Base-by-base conservation (phyloP, 2,888 invertebrate species). In the Sepioteuthis lessoniana region DNA sequence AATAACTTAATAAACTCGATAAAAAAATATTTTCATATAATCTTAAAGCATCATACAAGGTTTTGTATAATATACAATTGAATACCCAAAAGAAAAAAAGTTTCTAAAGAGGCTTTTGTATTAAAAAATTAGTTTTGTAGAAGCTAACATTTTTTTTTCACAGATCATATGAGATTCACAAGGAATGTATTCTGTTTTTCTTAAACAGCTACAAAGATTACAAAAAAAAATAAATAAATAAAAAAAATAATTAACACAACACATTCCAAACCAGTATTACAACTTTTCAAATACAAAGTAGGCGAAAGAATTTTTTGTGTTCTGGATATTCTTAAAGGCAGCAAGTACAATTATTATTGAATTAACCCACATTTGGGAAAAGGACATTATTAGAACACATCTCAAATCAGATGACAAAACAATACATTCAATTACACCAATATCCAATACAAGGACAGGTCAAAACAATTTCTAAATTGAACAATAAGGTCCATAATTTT, bases 31-130 rank as follows among this genome's bases (percentile, higher is more conserved):
- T 76, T 76, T 35, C 16, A 76, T 76, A 76, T 76, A 76, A 76
- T 76, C 76, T 76, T 76, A 76, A 76, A 76, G 76, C 76, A 76
- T 76, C 76, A 76, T 76, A 76, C 76, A 76, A 76, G n/a, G n/a
- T n/a, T 76, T 76, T 19, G 76, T 76, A 76, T 76, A 76, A 76
- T 76, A 76, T 76, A 76, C n/a, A 35, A 76, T 76, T 76, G 35
- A 13, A 76, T 76, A 76, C n/a, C n/a, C 35, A 16, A 76, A 76
- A 76, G 76, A 76, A 76, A 76, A 76, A 76, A n/a, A 31, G 55
- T 55, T 76, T n/a, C n/a, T n/a, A 35, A 76, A 76, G 76, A 76
- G n/a, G n/a, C n/a, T 35, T 76, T 76, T 76, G 76, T 76, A 76
- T 76, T 35, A n/a, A 76, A 76, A 76, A 76, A 76, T 76, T 55